Evolutionary conservation across 2,113 vertebrate species (phyloP).

Genomic region (Xiphias gladius): DNA sequence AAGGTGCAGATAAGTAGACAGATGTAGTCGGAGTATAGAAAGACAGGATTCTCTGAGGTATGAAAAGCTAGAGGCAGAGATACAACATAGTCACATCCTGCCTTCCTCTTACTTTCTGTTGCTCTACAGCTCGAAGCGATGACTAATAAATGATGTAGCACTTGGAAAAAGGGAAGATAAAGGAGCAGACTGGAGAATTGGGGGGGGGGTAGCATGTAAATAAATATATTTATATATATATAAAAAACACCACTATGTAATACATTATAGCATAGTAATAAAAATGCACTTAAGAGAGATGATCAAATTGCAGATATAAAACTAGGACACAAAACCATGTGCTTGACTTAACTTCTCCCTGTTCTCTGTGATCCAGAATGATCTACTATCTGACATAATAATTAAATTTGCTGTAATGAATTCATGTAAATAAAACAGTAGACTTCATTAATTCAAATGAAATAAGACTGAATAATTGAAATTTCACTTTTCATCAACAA

Average conservation of each 20-base stretch:
- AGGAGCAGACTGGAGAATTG: conserved; percentile 18
- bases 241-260: background rate
- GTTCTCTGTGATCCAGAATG: background rate
- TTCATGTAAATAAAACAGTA: conserved; percentile 1
- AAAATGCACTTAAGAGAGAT: conserved; percentile 24
- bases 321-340: conserved; percentile 26
- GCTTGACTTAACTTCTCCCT: conserved; percentile 1
- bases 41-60: background rate
- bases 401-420: conserved; percentile 9
- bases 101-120: conserved; percentile 18
- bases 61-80: conserved; percentile 15
- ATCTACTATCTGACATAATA: background rate
- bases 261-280: conserved; percentile 26
- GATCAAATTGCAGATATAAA: conserved; percentile 33
- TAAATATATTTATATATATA: conserved; percentile 1
- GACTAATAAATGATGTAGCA: conserved; percentile 57
- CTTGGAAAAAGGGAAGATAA: conserved; percentile 42
- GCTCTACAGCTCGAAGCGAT: conserved; percentile 44
- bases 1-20: background rate
- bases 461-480: background rate
- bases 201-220: conserved; percentile 14
- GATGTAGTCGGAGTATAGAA: conserved; percentile 6
- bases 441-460: background rate
- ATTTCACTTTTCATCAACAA: background rate
- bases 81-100: conserved; percentile 8